Conservation (phyloP, 2,113 vertebrate genomes). For the Tenebrosternarchus preto region DNA sequence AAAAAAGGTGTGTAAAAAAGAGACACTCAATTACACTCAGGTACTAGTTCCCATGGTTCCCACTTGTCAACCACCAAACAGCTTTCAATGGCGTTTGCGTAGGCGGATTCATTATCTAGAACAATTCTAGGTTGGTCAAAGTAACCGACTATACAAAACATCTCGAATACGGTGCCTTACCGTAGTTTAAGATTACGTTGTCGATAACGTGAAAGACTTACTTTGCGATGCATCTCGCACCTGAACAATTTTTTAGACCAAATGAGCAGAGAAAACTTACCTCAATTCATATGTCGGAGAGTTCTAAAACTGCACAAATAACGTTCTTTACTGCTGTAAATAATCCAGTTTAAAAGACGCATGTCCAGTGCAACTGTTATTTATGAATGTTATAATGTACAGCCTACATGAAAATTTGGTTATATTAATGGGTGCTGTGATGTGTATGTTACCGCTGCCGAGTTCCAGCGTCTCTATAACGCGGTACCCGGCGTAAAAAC, state of each 20-base stretch:
- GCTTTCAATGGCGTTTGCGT: conserved; percentile 20
- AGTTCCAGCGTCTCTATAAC: background rate
- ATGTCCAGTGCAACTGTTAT: background rate
- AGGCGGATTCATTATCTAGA: background rate
- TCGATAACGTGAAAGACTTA: too few relatives aligned
- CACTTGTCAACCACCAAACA: conserved; percentile 36
- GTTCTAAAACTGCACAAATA: background rate
- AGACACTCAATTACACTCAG: background rate
- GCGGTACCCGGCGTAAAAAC: too few relatives aligned
- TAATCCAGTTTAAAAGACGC: background rate
- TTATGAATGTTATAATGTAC: background rate
- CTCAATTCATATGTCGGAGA: background rate
- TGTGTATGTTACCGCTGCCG: conserved; percentile 6
- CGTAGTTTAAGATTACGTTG: too few relatives aligned
- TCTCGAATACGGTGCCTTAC: background rate
- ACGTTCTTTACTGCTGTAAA: too few relatives aligned
- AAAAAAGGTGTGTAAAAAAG: too few relatives aligned
- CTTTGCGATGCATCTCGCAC: background rate
- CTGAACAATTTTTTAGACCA: background rate
- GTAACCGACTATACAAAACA: conserved; percentile 2
- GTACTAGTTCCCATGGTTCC: conserved; percentile 30
- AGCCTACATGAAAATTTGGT: background rate
- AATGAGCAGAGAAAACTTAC: background rate
- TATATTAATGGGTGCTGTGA: background rate
- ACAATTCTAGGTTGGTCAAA: conserved; percentile 6